Evolutionary conservation across 2,797 vertebrate species (phyloP), one percentile per base, ranked within the genome.

Genomic region (Lacerta agilis): DNA sequence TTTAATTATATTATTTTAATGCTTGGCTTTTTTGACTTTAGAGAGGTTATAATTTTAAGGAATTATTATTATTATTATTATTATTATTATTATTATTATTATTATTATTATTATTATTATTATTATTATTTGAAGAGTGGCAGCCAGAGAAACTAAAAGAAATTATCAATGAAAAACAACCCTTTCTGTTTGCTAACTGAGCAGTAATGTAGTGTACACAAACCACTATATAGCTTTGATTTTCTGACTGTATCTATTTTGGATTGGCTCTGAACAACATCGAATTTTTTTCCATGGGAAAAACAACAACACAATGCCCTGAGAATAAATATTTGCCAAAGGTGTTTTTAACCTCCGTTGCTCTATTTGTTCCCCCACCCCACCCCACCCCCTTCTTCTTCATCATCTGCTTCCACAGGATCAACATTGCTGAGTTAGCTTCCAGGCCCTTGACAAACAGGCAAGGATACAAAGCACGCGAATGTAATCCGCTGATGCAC

Each of bases 321-420:
- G 81, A 11, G 5, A 90, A 91, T 43, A 18, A 90, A 90, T 88
- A 92, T 89, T 86, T 69, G 66, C 27, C 23, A 66, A 91, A 92
- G 13, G 1, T 87, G 23, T 49, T 88, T 33, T 45, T 84, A 86
- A 88, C 8, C 1, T 86, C 64, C 85, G 1, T 75, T 84, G 45
- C 33, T 67, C 0, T 13, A 8, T 64, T 41, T 43, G 1, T 17
- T 90, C 82, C 23, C 11, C 27, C 9, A 6, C 13, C 33, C 27
- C 9, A 6, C 13, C 33, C 23, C 11, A 25, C 43, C 27, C 23
- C 20, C 33, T 75, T 45, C 41, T 87, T 43, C 64, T 85, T 85
- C 64, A 15, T 67, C 25, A n/a, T 33, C 78, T 10, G 69, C 6
- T 82, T 10, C 9, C 83, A 3, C 9, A 87, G 0, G 15, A 78